Evolutionary conservation across 2,888 invertebrate genomes (phyloP), one percentile per base, ranked within the genome.

Genomic region (Chrysomela aeneicollis): DNA sequence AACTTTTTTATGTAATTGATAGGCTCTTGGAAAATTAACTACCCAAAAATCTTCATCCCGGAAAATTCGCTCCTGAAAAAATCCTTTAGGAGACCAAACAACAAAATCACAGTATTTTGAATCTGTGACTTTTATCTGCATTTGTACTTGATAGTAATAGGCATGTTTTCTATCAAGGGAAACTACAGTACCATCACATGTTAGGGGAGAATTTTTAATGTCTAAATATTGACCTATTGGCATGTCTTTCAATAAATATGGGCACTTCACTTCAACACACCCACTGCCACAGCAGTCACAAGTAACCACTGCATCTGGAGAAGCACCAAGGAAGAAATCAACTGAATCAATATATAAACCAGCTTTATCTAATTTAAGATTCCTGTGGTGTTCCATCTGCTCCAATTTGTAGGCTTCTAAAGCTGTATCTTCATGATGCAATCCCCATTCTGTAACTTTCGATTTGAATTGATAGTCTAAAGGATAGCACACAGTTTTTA

Each of bases 91-190:
- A 12, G 50, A 51, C 70, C 70, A 70, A 26, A 68, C 52, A 5
- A 69, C 58, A 67, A 69, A 69, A 42, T 63, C 58, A 59, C 66
- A 68, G 53, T 58, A 67, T 21, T 49, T 30, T 37, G 18, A 21
- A 9, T 55, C 21, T 8, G 63, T 62, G 15, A 63, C 57, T 19
- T 63, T 60, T 15, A 67, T 64, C 42, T 67, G 69, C 54, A 54
- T 58, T 51, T 67, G 67, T 26, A 65, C 47, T 63, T 70, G 70
- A 49, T 63, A 70, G 30, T 62, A 68, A 59, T 67, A 63, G 18
- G 51, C 30, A 47, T 49, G 62, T 37, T 64, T 19, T 21, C 30
- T 60, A n/a, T 59, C 55, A 15, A 64, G 21, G 15, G 21, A 26
- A 46, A 57, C 26, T 60, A 42, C 2, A 15, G 18, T 35, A 53